Evolutionary conservation across 2,113 vertebrate genomes (phyloP).

Genomic region (Phyllostomus discolor): DNA sequence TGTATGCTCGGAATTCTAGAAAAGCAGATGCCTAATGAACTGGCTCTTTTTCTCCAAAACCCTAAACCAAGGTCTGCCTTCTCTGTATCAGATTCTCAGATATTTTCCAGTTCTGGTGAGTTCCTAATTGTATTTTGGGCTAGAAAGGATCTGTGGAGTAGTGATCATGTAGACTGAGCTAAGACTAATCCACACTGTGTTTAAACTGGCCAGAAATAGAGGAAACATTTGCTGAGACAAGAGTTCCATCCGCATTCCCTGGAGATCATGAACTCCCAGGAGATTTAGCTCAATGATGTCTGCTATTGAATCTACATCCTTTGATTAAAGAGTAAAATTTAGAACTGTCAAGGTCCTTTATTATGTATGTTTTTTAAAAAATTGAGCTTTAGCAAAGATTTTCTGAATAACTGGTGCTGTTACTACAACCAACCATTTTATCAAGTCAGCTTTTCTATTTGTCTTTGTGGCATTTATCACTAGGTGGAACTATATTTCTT

Average conservation of each 20-base stretch:
- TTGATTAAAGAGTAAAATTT: background rate
- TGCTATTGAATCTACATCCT: background rate
- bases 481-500: background rate
- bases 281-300: background rate
- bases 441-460: background rate
- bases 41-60: background rate
- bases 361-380: background rate
- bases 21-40: background rate
- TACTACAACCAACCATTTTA: background rate
- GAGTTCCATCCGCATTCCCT: background rate
- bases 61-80: background rate
- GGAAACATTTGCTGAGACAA: background rate
- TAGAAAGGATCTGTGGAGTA: background rate
- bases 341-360: background rate
- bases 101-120: background rate
- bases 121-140: background rate
- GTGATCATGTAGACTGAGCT: background rate
- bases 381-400: background rate
- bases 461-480: background rate
- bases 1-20: background rate
- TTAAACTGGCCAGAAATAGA: background rate
- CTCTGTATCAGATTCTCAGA: background rate
- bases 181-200: background rate
- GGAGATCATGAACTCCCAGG: background rate
- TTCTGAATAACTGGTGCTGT: background rate